phyloP scores from a whole-genome alignment of 2,888 invertebrate genomes.

The Cheilosia scutellata region DNA sequence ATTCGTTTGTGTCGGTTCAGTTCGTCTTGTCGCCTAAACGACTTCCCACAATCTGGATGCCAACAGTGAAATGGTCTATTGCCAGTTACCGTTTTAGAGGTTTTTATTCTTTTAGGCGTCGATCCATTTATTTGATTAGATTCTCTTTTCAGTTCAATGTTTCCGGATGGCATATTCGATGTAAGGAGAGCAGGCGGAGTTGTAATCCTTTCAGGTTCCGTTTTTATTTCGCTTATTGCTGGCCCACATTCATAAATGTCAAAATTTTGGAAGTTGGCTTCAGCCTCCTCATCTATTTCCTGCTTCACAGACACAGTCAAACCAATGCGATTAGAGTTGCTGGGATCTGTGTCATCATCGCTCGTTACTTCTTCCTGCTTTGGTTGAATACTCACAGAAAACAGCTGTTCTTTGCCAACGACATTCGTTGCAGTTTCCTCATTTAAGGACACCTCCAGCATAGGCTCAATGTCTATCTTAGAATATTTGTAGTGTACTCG shows the following conservation, averaged over 20 bases:
- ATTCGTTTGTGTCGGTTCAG: slow-evolving; percentile 82
- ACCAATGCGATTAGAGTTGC: not conserved
- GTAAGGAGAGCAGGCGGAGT: slow-evolving; percentile 4
- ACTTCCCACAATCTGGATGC: slow-evolving; percentile 77
- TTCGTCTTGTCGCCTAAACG: slow-evolving; percentile 82
- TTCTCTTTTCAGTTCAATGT: not conserved
- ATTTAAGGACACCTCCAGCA: slow-evolving; percentile 46
- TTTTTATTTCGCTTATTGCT: slow-evolving; percentile 5
- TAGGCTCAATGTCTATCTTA: slow-evolving; percentile 49
- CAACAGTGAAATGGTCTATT: slow-evolving; percentile 21
- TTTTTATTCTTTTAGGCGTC: not conserved
- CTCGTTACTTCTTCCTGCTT: not conserved
- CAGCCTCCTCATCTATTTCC: slow-evolving; percentile 10
- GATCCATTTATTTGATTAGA: not conserved
- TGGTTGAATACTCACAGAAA: slow-evolving; percentile 3
- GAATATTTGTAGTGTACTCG: slow-evolving; percentile 59
- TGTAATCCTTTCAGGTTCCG: slow-evolving; percentile 12
- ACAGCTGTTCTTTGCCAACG: slow-evolving; percentile 12
- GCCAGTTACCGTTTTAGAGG: not conserved
- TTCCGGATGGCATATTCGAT: not conserved
- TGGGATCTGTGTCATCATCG: not conserved
- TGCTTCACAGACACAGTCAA: slow-evolving; percentile 22
- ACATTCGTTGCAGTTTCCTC: slow-evolving; percentile 17
- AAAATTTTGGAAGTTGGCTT: not conserved
- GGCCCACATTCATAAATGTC: not conserved